Conservation (phyloP, 2,797 vertebrate species). For the Danio choprae region DNA sequence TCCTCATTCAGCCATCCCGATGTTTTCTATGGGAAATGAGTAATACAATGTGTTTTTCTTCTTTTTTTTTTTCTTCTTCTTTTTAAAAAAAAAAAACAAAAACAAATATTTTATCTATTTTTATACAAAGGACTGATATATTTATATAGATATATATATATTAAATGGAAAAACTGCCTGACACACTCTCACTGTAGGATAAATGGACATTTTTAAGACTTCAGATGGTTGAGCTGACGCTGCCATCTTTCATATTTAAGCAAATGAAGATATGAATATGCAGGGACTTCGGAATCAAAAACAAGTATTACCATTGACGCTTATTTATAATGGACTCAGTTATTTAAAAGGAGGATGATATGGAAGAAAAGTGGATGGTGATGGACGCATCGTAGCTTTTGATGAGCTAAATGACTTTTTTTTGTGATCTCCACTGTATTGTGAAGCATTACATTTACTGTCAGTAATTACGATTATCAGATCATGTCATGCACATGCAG, state of each 20-base stretch:
- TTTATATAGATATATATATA: slow-evolving; percentile 56
- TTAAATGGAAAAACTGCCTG: slow-evolving; percentile 46
- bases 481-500: slow-evolving; percentile 52
- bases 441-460: slow-evolving; percentile 55
- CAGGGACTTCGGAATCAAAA: slow-evolving; percentile 47
- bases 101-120: slow-evolving; percentile 62
- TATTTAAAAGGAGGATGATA: slow-evolving; percentile 28
- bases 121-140: slow-evolving; percentile 65
- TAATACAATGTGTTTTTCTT: slow-evolving; percentile 31
- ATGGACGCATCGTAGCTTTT: slow-evolving; percentile 5
- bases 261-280: slow-evolving; percentile 45
- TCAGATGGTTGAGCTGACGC: slow-evolving; percentile 25
- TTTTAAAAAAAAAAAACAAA: too few species aligned
- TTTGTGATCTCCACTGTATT: slow-evolving; percentile 38
- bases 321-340: slow-evolving; percentile 49
- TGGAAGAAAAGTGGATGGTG: slow-evolving; percentile 20
- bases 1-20: slow-evolving; percentile 36
- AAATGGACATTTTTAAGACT: slow-evolving; percentile 52
- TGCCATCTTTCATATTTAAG: slow-evolving; percentile 44
- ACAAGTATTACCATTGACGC: slow-evolving; percentile 52
- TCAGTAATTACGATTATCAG: slow-evolving; percentile 47
- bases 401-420: slow-evolving; percentile 22
- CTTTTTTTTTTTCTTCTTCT: slow-evolving; percentile 42
- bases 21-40: slow-evolving; percentile 30
- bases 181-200: slow-evolving; percentile 61